A percentile compares a stretch with the other conserved stretches of the same genome.
These are phyloP conservation scores for Tetrapedia diversipes DNA, from an alignment of 2,888 invertebrate genomes.

Conservation along the genomic window DNA sequence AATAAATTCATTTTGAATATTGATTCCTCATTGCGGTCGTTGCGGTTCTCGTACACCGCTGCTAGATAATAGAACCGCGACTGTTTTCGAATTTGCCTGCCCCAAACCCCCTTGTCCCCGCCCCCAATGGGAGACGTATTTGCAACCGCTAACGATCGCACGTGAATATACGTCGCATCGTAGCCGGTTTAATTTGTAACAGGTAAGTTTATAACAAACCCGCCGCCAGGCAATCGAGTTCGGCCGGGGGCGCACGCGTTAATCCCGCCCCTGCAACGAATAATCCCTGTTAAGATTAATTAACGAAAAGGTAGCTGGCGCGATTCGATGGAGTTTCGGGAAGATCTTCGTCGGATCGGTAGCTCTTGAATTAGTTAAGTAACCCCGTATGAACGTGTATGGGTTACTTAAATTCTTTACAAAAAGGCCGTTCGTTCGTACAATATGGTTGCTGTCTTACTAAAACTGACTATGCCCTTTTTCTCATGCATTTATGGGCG, in stretches of 20 bases:
- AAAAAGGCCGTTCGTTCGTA: no score
- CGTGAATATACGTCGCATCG: conserved; percentile 9
- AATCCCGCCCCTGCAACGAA: background rate
- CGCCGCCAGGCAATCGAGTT: background rate
- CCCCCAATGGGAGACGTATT: conserved; percentile 35
- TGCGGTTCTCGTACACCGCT: conserved; percentile 29
- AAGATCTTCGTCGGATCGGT: no score
- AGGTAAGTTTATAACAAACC: conserved; percentile 27
- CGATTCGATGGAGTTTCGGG: no score
- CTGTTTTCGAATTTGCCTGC: conserved; percentile 53
- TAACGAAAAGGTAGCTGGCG: background rate
- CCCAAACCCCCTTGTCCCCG: no score
- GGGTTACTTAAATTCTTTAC: no score
- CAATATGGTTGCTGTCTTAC: no score
- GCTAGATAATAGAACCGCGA: conserved; percentile 47
- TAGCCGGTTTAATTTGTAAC: conserved; percentile 23
- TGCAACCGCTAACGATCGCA: conserved; percentile 44
- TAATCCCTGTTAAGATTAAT: conserved; percentile 9
- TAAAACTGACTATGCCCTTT: no score
- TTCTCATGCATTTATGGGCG: no score
- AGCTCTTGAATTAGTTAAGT: no score
- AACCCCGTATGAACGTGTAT: no score
- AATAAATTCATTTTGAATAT: conserved; percentile 61
- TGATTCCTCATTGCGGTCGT: conserved; percentile 48
- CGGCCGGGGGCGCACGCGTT: background rate